phyloP scores from a whole-genome alignment of 2,113 vertebrate species.

The Tenrec ecaudatus region DNA sequence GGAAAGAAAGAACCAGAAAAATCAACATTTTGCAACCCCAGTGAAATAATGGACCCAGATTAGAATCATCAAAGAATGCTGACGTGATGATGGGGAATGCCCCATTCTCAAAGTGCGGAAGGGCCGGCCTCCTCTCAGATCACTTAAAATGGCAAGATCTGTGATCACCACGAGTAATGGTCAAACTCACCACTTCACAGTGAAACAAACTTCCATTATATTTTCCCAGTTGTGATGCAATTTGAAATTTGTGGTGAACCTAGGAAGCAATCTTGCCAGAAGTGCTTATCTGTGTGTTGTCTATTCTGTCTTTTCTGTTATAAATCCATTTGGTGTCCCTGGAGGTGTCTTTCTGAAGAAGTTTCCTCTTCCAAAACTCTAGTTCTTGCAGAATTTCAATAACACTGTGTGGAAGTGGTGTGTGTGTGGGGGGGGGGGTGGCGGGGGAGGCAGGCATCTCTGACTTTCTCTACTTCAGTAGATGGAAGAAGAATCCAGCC shows the following conservation, averaged over 20 bases:
- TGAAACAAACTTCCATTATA: background rate
- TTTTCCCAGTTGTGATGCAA: background rate
- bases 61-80: background rate
- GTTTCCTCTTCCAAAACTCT: background rate
- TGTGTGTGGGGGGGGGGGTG: too few relatives aligned
- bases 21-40: background rate
- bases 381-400: background rate
- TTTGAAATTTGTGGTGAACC: constrained; percentile 29
- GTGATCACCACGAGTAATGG: background rate
- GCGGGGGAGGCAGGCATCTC: too few relatives aligned
- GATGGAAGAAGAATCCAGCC: too few relatives aligned
- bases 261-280: background rate
- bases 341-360: background rate
- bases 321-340: background rate
- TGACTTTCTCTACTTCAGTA: too few relatives aligned
- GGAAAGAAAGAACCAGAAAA: background rate
- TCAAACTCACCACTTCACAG: background rate
- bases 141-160: background rate
- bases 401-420: background rate
- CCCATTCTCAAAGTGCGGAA: background rate
- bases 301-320: background rate
- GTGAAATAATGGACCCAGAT: background rate
- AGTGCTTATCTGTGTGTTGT: background rate
- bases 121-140: background rate
- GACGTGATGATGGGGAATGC: background rate